Evolutionary conservation across 64 coral and sea anemone species (phyloP), one percentile per base, ranked within the genome.

Genomic region (Pachyseris speciosa): DNA sequence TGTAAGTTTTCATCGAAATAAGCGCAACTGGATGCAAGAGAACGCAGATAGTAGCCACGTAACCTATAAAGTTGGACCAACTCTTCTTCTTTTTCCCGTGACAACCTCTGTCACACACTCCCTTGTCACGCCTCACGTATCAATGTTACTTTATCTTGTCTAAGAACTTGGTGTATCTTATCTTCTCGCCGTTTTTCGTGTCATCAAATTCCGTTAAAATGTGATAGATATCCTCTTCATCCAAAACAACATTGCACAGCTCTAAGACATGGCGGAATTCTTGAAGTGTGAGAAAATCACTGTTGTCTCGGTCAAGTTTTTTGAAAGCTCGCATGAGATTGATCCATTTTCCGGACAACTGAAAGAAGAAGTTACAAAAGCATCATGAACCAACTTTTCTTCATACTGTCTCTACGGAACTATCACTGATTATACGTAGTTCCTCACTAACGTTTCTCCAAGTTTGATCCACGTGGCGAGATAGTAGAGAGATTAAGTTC

Each of bases 211-310:
- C 88, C 30, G 89, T 86, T 43, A 99, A 76, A 86, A 99, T 63
- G 51, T 99, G 89, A 71, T 95, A 95, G 28, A 99, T 95, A 39
- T 99, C 96, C n/a, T 99, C 93, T 22, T 99, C 96, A 33, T 95
- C 94, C 49, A 99, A 41, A 1, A 95, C 86, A 0, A 59, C 72
- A 67, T 99, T 99, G 48, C 93, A 99, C 0, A 99, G 59, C 22
- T 87, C 78, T 30, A 99, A 57, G 11, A 99, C 96, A 30, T 94
- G 95, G 49, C 96, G 96, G 86, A 99, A 99, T 90, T 99, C 96
- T 79, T 90, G 84, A 42, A 95, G 57, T 2, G 93, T 80, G 16
- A 99, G 93, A 75, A 90, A 99, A 1, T 94, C 96, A 4, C 91
- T 94, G 68, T 99, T 99, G 28, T 88, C 86, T 27, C 85, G 83